Evolutionary conservation across 2,797 vertebrate genomes (phyloP).

Genomic region (Acanthurus tractus): DNA sequence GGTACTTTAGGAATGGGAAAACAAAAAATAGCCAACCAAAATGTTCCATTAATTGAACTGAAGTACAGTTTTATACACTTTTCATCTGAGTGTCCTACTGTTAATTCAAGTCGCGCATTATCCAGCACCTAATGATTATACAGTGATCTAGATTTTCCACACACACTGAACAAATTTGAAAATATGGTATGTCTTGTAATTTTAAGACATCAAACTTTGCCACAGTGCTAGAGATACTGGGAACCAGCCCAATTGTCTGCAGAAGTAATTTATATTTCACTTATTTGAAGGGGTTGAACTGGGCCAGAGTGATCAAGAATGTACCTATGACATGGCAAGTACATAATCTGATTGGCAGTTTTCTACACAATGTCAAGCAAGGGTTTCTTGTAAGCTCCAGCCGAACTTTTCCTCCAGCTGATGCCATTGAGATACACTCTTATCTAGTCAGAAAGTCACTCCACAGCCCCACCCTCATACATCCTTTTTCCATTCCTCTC

Average conservation of each 20-base stretch:
- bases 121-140: constrained; percentile 2
- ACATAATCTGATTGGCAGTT: too few relatives aligned
- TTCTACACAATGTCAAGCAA: too few relatives aligned
- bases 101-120: constrained; percentile 1
- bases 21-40: constrained; percentile 6
- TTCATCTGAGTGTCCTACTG: constrained; percentile 3
- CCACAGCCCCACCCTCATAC: too few relatives aligned
- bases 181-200: background rate
- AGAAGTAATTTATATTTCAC: background rate
- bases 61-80: constrained; percentile 8
- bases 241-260: background rate
- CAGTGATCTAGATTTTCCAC: background rate
- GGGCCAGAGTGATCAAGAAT: too few relatives aligned
- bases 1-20: background rate
- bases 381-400: too few relatives aligned
- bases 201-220: background rate
- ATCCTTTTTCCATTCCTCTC: too few relatives aligned
- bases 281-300: too few relatives aligned
- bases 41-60: constrained; percentile 8
- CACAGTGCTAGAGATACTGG: background rate
- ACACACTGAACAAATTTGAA: background rate
- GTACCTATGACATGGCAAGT: too few relatives aligned
- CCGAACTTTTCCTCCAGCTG: too few relatives aligned
- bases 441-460: too few relatives aligned
- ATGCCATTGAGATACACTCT: too few relatives aligned